Evolutionary conservation across 2,113 vertebrate species (phyloP).

Genomic region (Paradisaea rubra): DNA sequence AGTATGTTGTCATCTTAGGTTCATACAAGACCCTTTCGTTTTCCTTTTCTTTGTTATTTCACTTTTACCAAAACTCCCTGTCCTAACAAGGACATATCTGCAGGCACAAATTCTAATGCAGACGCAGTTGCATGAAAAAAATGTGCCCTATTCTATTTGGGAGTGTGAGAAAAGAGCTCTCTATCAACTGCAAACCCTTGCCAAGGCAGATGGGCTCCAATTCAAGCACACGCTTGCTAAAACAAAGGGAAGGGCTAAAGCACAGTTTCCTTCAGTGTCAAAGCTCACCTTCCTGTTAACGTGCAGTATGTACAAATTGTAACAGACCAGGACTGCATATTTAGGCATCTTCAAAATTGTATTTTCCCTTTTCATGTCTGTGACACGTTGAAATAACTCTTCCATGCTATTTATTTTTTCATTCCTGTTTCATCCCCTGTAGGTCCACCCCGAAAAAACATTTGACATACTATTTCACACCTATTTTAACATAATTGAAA

Average conservation of each 20-base stretch:
- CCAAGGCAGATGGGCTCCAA: constrained; percentile 9
- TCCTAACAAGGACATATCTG: neutral
- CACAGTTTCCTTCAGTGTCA: constrained; percentile 19
- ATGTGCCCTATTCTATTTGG: neutral
- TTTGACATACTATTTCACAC: neutral
- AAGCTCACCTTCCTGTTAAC: constrained; percentile 12
- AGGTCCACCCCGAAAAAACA: neutral
- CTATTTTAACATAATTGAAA: neutral
- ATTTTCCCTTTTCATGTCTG: neutral
- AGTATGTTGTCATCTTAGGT: neutral
- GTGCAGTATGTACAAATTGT: neutral
- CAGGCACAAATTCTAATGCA: neutral
- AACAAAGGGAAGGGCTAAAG: constrained; percentile 27
- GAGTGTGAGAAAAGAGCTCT: neutral
- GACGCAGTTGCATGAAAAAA: neutral
- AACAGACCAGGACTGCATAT: neutral
- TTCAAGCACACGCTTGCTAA: neutral
- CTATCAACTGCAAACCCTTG: neutral
- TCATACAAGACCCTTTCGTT: neutral
- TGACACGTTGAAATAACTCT: neutral
- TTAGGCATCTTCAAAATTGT: neutral
- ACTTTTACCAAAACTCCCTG: neutral
- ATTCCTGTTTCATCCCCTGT: neutral
- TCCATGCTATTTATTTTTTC: neutral
- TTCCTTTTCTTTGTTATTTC: neutral